Evolutionary conservation across 2,113 vertebrate genomes (phyloP).

Genomic region (Sylvia atricapilla): DNA sequence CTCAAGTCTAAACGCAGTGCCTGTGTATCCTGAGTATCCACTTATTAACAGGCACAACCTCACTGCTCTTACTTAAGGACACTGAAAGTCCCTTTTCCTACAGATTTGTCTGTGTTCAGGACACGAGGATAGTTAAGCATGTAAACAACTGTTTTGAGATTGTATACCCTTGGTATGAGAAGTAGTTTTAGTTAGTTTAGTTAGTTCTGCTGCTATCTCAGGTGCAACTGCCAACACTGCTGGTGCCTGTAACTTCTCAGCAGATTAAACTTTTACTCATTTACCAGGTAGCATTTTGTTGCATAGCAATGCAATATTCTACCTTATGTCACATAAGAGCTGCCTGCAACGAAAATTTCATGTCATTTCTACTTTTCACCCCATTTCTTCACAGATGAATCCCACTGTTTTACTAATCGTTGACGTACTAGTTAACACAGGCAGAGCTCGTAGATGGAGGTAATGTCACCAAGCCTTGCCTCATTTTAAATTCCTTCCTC

Average conservation of each 20-base stretch:
- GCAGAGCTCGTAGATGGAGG: constrained; percentile 40
- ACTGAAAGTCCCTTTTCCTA: not conserved
- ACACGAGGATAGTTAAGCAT: not conserved
- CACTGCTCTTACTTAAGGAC: not conserved
- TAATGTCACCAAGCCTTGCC: constrained; percentile 32
- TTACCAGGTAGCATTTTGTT: not conserved
- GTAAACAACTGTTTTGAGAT: not conserved
- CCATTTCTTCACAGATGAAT: constrained; percentile 1
- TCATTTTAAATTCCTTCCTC: constrained; percentile 51
- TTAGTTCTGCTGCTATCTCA: not conserved
- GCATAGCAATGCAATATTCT: not conserved
- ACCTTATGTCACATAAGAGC: not conserved
- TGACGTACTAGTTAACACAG: constrained; percentile 39
- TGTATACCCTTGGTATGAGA: not conserved
- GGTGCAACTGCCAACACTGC: not conserved
- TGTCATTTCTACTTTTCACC: not conserved
- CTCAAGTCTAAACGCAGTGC: constrained; percentile 31
- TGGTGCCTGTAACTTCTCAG: not conserved
- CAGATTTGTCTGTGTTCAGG: not conserved
- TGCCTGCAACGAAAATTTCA: not conserved
- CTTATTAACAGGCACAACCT: not conserved
- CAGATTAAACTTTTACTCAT: not conserved
- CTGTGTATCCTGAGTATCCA: not conserved
- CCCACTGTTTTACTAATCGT: constrained; percentile 6
- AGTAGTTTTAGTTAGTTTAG: not conserved